Base-by-base conservation (phyloP, 1,140 invertebrate genomes). In the Hetaerina americana region DNA sequence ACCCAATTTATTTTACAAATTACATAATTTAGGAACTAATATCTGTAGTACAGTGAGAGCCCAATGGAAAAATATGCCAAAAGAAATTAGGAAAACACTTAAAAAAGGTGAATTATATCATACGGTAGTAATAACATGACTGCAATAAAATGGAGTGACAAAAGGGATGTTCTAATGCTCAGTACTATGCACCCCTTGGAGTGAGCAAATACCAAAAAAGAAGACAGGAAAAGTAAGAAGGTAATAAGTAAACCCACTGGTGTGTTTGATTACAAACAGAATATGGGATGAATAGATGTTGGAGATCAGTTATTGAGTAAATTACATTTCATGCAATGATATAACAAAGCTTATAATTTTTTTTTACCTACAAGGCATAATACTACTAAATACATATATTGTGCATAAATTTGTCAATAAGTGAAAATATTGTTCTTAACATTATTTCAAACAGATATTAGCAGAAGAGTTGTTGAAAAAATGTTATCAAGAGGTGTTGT, bases 231-330 rank as follows among this genome's bases (percentile, higher is more conserved):
- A 70, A 75, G 28, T 25, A 67, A 70, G 73, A 0, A 68, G 66
- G 74, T 70, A 76, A 28, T 72, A 74, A n/a, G 72, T 72, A 80
- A 81, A 76, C 78, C 80, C 69, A 68, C 74, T 70, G 76, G 77
- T 75, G 74, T 82, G n/a, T 31, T 80, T 69, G 76, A 78, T 69
- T 82, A 81, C 72, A 78, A 77, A 72, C 68, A 74, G 72, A 78
- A 76, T 72, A 82, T 82, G 78, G 79, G 78, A 26, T 70, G 74
- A 27, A 78, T 82, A 1, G 80, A 81, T 72, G 40, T 49, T 73
- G 67, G 72, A 27, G 73, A 66, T 72, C 72, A 75, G 57, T n/a
- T n/a, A n/a, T n/a, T n/a, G n/a, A n/a, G n/a, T n/a, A n/a, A n/a
- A n/a, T n/a, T n/a, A n/a, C n/a, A n/a, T n/a, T n/a, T n/a, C n/a